Base-by-base conservation (phyloP, 2,888 invertebrate species). In the Drosophila rubida region DNA sequence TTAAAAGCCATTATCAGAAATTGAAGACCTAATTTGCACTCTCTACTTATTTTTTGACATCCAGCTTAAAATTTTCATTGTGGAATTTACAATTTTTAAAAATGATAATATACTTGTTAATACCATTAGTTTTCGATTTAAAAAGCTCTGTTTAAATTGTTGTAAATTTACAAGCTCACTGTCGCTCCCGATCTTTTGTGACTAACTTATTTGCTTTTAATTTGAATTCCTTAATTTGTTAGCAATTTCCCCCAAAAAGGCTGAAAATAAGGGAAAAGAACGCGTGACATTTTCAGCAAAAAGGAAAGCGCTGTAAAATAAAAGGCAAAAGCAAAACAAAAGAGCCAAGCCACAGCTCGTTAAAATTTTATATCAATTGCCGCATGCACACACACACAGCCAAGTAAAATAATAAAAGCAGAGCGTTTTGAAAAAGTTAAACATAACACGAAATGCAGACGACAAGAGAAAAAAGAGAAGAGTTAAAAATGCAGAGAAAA, bases 321-420 rank as follows among this genome's bases (percentile, higher is more conserved):
- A 23, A 30, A 25, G 48, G 44, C 25, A 57, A 54, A 65, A 69
- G 45, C 51, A 27, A 27, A 55, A 80, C 23, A 49, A 50, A 49
- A 50, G 39, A 27, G 11, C n/a, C 27, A 41, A 41, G 27, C 80
- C 87, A 58, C 87, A 83, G 35, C 65, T 86, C 83, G 88, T 83
- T 87, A 85, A 83, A 83, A 72, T 79, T 83, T 75, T 67, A 83
- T 83, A 65, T 71, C 78, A 85, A 79, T 78, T 74, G 64, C 64
- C 66, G 50, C 61, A 57, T 80, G 71, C 69, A 75, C 59, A 62
- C 69, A 75, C 59, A 62, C 66, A 54, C 44, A 67, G 32, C 53
- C 45, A 30, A 60, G 30, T 48, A 19, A 61, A 55, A 49, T 14
- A 46, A 46, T 9, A 55, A 62, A 61, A 55, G 58, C 11, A 27